These are phyloP conservation scores for Chrysochloris asiatica DNA, from an alignment of 2,113 vertebrate species.

Conservation along the genomic window DNA sequence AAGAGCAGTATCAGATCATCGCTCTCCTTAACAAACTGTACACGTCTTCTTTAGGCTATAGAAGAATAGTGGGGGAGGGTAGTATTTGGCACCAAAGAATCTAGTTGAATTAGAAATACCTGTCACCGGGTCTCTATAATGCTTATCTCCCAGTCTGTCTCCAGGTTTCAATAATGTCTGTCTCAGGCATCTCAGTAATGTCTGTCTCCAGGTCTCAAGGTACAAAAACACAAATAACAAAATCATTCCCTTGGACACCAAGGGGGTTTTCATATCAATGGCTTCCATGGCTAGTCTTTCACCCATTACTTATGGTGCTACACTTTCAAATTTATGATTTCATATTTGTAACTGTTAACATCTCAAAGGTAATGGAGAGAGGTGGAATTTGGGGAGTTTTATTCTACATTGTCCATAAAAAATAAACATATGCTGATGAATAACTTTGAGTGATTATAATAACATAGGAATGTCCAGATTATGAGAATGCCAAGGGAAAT, in stretches of 20 bases:
- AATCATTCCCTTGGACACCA: constrained; percentile 36
- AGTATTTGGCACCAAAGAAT: constrained; percentile 51
- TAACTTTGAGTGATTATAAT: constrained; percentile 30
- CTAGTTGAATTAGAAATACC: constrained; percentile 63
- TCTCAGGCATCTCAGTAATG: constrained; percentile 44
- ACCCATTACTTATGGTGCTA: neutral
- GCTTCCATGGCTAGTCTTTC: neutral
- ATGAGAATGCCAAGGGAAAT: neutral
- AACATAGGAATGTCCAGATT: constrained; percentile 11
- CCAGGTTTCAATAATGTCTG: constrained; percentile 48
- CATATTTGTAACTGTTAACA: neutral
- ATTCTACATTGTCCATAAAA: constrained; percentile 33
- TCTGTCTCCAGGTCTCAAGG: constrained; percentile 24
- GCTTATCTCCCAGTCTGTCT: constrained; percentile 41
- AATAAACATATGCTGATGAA: constrained; percentile 36
- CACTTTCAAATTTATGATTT: neutral
- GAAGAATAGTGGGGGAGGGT: constrained; percentile 10
- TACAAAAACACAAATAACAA: constrained; percentile 53
- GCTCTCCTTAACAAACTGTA: neutral
- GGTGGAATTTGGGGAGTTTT: neutral
- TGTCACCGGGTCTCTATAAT: constrained; percentile 59
- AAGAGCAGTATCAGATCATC: neutral
- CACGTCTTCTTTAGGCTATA: neutral
- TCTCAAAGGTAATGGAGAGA: neutral
- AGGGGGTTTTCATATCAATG: constrained; percentile 28